Evolutionary conservation across 2,888 invertebrate species (phyloP), one percentile per base, ranked within the genome.

Genomic region (Oscheius sp.): DNA sequence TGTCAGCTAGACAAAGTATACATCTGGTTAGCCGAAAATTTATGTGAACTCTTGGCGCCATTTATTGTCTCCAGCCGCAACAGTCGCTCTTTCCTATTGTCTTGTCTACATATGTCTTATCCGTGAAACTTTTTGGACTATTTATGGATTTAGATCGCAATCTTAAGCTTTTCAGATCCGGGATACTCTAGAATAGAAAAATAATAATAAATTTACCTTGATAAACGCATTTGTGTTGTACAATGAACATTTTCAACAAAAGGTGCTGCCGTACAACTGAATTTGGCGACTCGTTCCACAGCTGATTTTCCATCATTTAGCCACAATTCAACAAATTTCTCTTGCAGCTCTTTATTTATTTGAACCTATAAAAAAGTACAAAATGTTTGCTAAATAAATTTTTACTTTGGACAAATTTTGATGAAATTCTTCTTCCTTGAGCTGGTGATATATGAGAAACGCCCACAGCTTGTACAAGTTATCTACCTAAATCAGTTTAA

Each of bases 381-480:
- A 29, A n/a, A 48, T 25, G 45, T 42, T 25, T 25, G 4, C 25
- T 25, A 27, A 31, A 31, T 34, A 15, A 3, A 33, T 1, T 27
- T 5, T 3, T 29, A 48, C 52, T 37, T 46, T 3, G 12, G n/a
- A 3, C n/a, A 39, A 25, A 52, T 23, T 23, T 12, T 23, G 17
- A 6, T 39, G 39, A 17, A 53, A 53, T 1, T 52, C 33, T 2
- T 34, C 65, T 65, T 58, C 67, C 27, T 68, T 68, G 4, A 58
- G 67, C 42, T 68, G 67, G 37, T 58, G 17, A 25, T 58, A 68
- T 31, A 58, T 53, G 25, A 58, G 25, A 34, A 42, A 57, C 15
- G 33, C 17, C 67, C 67, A 68, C 29, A 68, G 25, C 3, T 23
- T 23, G 29, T 53, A 46, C 27, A 66, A 31, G 25, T 55, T 29